Conservation (phyloP, 2,113 vertebrate species). For the Phylloscopus trochilus region DNA sequence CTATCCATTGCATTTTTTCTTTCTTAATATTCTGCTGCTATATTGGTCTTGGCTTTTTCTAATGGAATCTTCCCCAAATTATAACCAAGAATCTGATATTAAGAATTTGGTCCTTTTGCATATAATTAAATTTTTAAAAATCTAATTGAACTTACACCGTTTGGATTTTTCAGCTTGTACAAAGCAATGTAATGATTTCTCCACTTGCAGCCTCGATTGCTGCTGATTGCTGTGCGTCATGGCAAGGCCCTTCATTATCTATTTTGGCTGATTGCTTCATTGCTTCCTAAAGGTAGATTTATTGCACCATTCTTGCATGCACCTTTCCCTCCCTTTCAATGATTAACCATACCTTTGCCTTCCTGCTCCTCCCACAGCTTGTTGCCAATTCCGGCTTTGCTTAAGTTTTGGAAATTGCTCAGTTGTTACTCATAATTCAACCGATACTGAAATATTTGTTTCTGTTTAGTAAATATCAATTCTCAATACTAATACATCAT, state of each 20-base stretch:
- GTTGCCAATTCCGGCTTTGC: background rate
- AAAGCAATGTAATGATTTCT: background rate
- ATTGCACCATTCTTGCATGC: background rate
- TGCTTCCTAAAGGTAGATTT: background rate
- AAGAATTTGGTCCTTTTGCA: background rate
- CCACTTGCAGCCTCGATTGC: background rate
- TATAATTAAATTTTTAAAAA: background rate
- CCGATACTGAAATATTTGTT: background rate
- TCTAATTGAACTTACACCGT: background rate
- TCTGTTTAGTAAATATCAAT: background rate
- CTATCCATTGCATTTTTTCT: background rate
- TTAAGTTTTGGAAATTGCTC: background rate
- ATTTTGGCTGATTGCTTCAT: background rate
- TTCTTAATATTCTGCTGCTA: background rate
- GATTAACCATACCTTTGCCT: background rate
- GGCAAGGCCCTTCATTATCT: background rate
- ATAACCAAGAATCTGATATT: background rate
- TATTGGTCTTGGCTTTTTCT: background rate
- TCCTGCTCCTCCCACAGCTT: background rate
- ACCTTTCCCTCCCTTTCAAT: background rate
- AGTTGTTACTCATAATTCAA: background rate
- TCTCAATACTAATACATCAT: background rate
- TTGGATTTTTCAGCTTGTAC: background rate
- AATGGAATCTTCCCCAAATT: background rate
- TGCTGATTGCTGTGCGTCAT: background rate